Evolutionary conservation across 2,797 vertebrate genomes (phyloP), one percentile per base, ranked within the genome.

Genomic region (Chiloscyllium punctatum): DNA sequence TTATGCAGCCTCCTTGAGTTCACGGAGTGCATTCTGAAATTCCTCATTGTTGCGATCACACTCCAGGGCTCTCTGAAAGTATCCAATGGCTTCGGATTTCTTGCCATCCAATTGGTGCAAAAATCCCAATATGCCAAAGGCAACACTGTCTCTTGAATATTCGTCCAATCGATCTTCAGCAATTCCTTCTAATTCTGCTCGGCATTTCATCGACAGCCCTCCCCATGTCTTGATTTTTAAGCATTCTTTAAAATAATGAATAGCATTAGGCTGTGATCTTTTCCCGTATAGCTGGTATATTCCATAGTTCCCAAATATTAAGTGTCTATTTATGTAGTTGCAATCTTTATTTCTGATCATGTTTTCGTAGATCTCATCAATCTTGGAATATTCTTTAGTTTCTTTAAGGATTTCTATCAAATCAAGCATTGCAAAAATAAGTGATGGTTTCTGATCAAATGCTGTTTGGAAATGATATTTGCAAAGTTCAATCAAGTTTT

Each of bases 161-260:
- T 27, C n/a, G 21, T 30, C 3, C 37, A 95, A 2, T 51, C 74
- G 71, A n/a, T 42, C 23, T 79, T 77, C 91, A 25, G 96, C 37
- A 27, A 95, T 72, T 62, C 62, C 30, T 51, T 77, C 13, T 71
- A 77, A 21, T 33, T 27, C 71, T 42, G 37, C 6, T 0, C 13
- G 53, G 3, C 53, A 68, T n/a, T 66, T 13, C 5, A 21, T 57
- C 0, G 48, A 30, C 5, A 5, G 48, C 8, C 30, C 33, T 5
- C 13, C 33, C 13, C 25, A 18, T 16, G n/a, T 2, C n/a, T 96
- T 79, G 0, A 98, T 96, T 96, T 97, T 97, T 71, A 98, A 91
- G 30, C 96, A 97, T 96, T 97, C 95, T 90, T 71, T 96, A 77
- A 97, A 98, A 95, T 96, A 97, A 3, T 96, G 68, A 95, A 98